Conservation (phyloP, 1,140 invertebrate genomes). For the Zaprionus inermis region DNA sequence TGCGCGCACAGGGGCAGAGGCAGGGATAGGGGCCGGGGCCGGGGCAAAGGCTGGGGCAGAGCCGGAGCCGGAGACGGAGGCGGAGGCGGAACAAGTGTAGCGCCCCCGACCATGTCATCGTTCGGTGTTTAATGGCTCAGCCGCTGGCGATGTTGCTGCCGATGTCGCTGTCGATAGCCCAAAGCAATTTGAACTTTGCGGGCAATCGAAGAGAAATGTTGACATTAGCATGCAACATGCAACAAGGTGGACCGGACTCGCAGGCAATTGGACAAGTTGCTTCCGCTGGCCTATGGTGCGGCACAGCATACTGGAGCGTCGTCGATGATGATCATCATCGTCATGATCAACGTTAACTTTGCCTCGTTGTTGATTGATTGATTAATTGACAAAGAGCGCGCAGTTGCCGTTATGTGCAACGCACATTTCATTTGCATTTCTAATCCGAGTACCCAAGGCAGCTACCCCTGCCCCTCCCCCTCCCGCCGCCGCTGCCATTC, state of each 20-base stretch:
- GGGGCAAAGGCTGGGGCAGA: not conserved
- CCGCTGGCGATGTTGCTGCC: conserved; percentile 32
- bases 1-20: conserved; percentile 23
- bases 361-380: conserved; percentile 72
- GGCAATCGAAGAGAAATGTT: conserved; percentile 56
- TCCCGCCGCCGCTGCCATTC: not conserved
- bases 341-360: conserved; percentile 37
- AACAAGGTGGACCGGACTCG: conserved; percentile 37
- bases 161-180: conserved; percentile 10
- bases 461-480: not conserved
- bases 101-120: conserved; percentile 29
- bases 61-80: not conserved
- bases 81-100: not conserved
- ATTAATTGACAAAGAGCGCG: conserved; percentile 79
- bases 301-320: conserved; percentile 44
- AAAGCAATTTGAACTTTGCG: conserved; percentile 62
- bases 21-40: conserved; percentile 24
- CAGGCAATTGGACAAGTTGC: conserved; percentile 60
- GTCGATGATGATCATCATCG: conserved; percentile 14
- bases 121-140: conserved; percentile 67
- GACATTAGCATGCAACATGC: conserved; percentile 70
- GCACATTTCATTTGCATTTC: conserved; percentile 64
- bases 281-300: conserved; percentile 56
- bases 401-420: conserved; percentile 64
- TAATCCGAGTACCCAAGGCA: conserved; percentile 40